Evolutionary conservation across 2,888 invertebrate species (phyloP), one percentile per base, ranked within the genome.

Genomic region (Cerastis leucographa): DNA sequence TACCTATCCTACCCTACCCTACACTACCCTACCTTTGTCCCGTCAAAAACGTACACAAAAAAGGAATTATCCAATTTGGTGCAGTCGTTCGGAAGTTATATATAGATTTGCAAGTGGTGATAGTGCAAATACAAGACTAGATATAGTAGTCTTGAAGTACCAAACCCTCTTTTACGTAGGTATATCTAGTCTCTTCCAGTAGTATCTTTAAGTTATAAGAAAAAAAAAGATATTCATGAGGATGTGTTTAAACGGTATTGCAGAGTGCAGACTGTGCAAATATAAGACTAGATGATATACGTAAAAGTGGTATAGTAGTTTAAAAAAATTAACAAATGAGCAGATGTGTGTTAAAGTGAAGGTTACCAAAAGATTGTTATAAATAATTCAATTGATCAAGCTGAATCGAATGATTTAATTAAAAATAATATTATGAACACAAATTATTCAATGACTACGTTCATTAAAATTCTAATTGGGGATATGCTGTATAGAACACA

Each of bases 391-490:
- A 59, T 73, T 51, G 5, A 56, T 40, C 11, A 68, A 74, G 35
- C 40, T 29, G 6, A 14, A 44, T 22, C 49, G 1, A 56, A 69
- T 51, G 44, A 22, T 25, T 44, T 40, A 14, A 54, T 70, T 69
- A 62, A 62, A 78, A 82, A 61, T 66, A 62, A 67, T 67, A 62
- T n/a, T 40, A 40, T 40, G 44, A 51, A 76, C 17, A 44, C 59
- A 51, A 59, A 59, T 78, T 59, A 65, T 75, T 68, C 59, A 77
- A 67, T 62, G 54, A 83, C 83, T 61, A 76, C n/a, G 54, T 82
- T 77, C 54, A 54, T 80, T 80, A 77, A 71, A 83, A 71, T 77
- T 61, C n/a, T 61, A 83, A 61, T 76, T 70, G 82, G 40, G 25
- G 29, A 17, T 44, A 51, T 14, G 17, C 29, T 29, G 19, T 42